Conservation (phyloP, 2,113 vertebrate species). For the Geococcyx californianus region DNA sequence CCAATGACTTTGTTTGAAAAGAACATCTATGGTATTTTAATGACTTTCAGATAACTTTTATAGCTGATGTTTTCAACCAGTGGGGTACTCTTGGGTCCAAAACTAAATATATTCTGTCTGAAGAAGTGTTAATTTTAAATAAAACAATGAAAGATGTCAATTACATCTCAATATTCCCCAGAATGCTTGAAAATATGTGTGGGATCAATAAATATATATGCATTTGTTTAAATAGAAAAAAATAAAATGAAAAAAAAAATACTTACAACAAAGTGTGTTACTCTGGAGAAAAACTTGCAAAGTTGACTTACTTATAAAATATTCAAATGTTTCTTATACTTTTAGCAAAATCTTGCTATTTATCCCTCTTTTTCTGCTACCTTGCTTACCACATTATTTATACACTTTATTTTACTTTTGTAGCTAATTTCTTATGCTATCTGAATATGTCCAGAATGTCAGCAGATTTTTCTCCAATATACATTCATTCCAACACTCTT, state of each 20-base stretch:
- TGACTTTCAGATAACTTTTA: slow-evolving; percentile 39
- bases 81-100: neutral
- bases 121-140: neutral
- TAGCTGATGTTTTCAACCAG: neutral
- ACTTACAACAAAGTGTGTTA: neutral
- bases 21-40: neutral
- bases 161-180: neutral
- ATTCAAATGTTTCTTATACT: neutral
- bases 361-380: neutral
- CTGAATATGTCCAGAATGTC: neutral
- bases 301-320: neutral
- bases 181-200: neutral
- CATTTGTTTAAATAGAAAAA: neutral
- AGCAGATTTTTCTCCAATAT: neutral
- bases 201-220: neutral
- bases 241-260: neutral
- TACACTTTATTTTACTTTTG: neutral
- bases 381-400: neutral
- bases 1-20: slow-evolving; percentile 11
- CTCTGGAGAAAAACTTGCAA: neutral
- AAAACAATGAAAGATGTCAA: neutral
- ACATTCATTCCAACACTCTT: neutral
- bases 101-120: neutral
- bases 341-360: neutral
- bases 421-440: neutral